Evolutionary conservation across 1,140 invertebrate species (phyloP).

Genomic region (Orchesella cincta): DNA sequence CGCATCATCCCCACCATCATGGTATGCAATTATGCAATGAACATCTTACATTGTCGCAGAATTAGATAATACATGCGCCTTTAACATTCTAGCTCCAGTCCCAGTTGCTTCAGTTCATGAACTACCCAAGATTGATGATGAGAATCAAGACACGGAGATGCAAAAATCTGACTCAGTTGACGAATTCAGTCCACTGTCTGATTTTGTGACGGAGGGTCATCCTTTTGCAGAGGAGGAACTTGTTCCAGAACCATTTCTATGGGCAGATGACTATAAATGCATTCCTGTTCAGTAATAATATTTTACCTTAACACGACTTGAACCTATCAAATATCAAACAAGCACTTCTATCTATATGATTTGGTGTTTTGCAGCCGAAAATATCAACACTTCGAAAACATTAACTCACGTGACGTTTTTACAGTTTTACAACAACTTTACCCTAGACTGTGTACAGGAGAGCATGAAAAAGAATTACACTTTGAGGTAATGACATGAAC

Average conservation of each 20-base stretch:
- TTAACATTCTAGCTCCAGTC: no score
- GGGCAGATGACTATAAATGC: constrained; percentile 29
- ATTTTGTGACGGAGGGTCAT: constrained; percentile 9
- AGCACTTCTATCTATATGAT: not conserved
- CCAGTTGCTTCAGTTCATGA: no score
- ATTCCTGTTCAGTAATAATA: not conserved
- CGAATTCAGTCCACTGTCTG: not conserved
- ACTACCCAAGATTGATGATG: no score
- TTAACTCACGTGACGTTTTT: constrained; percentile 16
- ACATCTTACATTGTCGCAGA: no score
- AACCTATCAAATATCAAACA: not conserved
- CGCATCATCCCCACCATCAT: no score
- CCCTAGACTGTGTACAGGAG: constrained; percentile 23
- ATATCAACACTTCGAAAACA: not conserved
- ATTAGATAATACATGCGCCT: no score
- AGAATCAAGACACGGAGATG: no score
- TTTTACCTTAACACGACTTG: not conserved
- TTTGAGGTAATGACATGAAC: constrained; percentile 25
- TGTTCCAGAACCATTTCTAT: constrained; percentile 34
- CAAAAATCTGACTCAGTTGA: not conserved
- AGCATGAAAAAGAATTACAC: constrained; percentile 22
- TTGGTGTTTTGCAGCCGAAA: not conserved
- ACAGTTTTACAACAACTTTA: constrained; percentile 32
- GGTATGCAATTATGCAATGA: no score
- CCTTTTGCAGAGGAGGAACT: constrained; percentile 37